Base-by-base conservation (phyloP, 2,113 vertebrate genomes). In the Asarcornis scutulata region DNA sequence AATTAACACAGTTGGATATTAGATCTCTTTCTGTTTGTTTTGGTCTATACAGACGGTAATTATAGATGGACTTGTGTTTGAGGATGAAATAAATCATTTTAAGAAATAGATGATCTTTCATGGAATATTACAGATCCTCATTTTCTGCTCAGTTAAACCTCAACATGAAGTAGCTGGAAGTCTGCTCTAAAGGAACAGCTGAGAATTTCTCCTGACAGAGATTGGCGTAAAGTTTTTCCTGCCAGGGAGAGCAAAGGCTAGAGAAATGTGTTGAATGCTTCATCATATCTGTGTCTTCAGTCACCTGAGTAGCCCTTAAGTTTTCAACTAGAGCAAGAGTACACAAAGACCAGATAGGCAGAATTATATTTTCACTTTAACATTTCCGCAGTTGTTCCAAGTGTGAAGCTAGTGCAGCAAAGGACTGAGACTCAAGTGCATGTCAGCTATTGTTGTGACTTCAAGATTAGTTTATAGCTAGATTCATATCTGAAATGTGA, bases 81-180 rank as follows among this genome's bases (percentile, higher is more conserved):
- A 80, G 23, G 44, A 31, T 74, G 42, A 85, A 81, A 82, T 32
- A 60, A 91, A 84, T 42, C n/a, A 80, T 90, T 93, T 79, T 80
- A 44, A 83, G 53, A 85, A 79, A 27, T 72, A 31, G 0, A 0
- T 73, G 78, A 3, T 92, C 7, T 81, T 89, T 86, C 34, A 40
- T 56, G 29, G 38, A 89, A 66, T 66, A 80, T 72, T 93, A 91
- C 66, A 95, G 84, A 91, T 64, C 86, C 91, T 95, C 21, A 88
- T 91, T 96, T 92, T 92, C 89, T 93, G 42, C 86, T 89, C 34
- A 0, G 95, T 95, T 89, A 91, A 73, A 71, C 69, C 60, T 73
- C 90, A 64, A 85, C 80, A 62, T 71, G 91, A 91, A 94, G 66
- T 88, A 95, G 18, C 75, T 94, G 89, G 83, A 95, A 81, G 42